phyloP scores from a whole-genome alignment of 2,113 vertebrate genomes.

The Strigops habroptila region DNA sequence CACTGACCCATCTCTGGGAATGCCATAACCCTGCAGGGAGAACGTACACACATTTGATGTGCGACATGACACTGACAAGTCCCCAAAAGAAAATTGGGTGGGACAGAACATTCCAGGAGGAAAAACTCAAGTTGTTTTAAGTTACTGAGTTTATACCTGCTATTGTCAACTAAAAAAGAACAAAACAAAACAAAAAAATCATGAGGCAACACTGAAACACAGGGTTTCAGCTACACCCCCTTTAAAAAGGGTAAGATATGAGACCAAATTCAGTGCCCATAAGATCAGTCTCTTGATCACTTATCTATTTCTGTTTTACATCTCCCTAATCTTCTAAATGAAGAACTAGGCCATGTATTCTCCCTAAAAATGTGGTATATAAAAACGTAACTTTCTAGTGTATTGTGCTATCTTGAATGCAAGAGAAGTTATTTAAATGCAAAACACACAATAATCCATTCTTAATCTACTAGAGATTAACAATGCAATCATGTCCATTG shows the following conservation, averaged over 20 bases:
- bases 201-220: not conserved
- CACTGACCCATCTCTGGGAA: constrained; percentile 3
- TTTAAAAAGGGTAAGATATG: not conserved
- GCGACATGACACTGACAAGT: not conserved
- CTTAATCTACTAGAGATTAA: not conserved
- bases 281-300: not conserved
- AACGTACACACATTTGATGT: not conserved
- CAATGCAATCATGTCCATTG: not conserved
- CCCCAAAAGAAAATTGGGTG: not conserved
- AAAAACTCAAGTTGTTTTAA: not conserved
- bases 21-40: not conserved
- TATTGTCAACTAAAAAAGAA: not conserved
- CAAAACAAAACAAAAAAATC: not conserved
- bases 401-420: not conserved
- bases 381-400: not conserved
- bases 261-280: not conserved
- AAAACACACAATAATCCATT: not conserved
- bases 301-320: not conserved
- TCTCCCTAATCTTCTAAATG: not conserved
- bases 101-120: not conserved
- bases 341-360: not conserved
- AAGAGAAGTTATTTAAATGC: not conserved
- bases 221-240: not conserved
- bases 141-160: not conserved
- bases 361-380: not conserved